Conservation (phyloP, 1,140 invertebrate genomes). For the Cotesia chilonis region DNA sequence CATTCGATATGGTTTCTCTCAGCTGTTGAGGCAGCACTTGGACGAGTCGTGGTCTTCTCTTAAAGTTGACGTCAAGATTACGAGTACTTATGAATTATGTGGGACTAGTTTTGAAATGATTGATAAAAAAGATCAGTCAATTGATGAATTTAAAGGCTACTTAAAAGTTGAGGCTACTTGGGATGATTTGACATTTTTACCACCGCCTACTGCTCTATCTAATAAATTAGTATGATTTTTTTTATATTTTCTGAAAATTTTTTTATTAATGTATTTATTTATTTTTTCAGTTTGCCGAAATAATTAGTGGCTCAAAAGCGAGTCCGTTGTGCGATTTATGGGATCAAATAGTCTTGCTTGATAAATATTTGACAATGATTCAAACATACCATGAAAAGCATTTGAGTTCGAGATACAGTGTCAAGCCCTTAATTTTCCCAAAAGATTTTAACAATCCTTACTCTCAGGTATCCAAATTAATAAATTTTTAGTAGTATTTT, state of each 20-base stretch:
- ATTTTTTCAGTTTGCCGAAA: conserved; percentile 46
- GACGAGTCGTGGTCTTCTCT: neutral
- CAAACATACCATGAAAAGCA: conserved; percentile 44
- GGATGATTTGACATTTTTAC: conserved; percentile 46
- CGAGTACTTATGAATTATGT: conserved; percentile 50
- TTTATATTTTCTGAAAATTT: conserved; percentile 16
- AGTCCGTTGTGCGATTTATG: conserved; percentile 50
- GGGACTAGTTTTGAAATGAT: conserved; percentile 48
- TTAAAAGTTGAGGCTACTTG: conserved; percentile 47
- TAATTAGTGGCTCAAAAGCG: conserved; percentile 42
- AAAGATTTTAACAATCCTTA: conserved; percentile 47
- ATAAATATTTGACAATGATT: conserved; percentile 52
- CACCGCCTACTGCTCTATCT: conserved; percentile 43
- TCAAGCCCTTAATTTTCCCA: conserved; percentile 46
- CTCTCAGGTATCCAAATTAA: conserved; percentile 38
- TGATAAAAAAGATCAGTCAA: conserved; percentile 40
- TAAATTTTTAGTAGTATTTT: neutral
- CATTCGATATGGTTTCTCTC: neutral
- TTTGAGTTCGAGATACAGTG: conserved; percentile 40
- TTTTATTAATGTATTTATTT: neutral
- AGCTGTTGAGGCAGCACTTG: neutral
- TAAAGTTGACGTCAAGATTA: conserved; percentile 43
- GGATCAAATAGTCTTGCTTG: conserved; percentile 50
- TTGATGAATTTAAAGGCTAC: conserved; percentile 50
- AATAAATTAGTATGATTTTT: conserved; percentile 49